Conservation (phyloP, 2,888 invertebrate genomes). For the Pristionchus japonicus region DNA sequence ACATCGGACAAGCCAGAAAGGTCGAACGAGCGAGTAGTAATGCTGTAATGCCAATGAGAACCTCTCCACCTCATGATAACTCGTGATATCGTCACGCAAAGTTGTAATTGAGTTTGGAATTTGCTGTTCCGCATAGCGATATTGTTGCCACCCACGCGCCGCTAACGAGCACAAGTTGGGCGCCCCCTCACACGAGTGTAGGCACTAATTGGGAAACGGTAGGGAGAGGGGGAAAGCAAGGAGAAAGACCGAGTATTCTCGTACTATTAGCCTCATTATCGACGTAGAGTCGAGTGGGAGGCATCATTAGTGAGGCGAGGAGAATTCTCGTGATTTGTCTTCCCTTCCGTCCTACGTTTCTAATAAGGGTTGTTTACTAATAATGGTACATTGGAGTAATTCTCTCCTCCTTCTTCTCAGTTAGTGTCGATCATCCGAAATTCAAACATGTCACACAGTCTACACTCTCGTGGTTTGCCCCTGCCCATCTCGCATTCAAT, state of each 20-base stretch:
- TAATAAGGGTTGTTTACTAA: conserved; percentile 9
- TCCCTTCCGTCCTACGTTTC: neutral
- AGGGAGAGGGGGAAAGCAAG: neutral
- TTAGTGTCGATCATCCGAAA: conserved; percentile 33
- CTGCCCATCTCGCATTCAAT: conserved; percentile 26
- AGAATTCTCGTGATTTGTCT: neutral
- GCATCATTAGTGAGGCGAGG: neutral
- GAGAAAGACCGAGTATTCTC: neutral
- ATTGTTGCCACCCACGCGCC: neutral
- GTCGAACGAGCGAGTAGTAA: neutral
- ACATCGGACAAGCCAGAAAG: neutral
- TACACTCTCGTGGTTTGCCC: conserved; percentile 2
- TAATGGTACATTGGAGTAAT: neutral
- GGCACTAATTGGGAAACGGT: conserved; percentile 11
- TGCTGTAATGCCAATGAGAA: neutral
- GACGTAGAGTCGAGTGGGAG: conserved; percentile 15
- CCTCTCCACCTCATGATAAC: neutral
- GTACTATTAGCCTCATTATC: conserved; percentile 26
- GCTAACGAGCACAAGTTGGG: conserved; percentile 38
- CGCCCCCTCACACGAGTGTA: conserved; percentile 5
- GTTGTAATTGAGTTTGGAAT: conserved; percentile 17
- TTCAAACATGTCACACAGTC: conserved; percentile 43
- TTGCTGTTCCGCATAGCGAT: neutral
- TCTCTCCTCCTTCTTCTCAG: neutral
- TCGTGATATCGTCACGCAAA: neutral